phyloP scores from a whole-genome alignment of 1,140 invertebrate species.

The Sycophila sp. region DNA sequence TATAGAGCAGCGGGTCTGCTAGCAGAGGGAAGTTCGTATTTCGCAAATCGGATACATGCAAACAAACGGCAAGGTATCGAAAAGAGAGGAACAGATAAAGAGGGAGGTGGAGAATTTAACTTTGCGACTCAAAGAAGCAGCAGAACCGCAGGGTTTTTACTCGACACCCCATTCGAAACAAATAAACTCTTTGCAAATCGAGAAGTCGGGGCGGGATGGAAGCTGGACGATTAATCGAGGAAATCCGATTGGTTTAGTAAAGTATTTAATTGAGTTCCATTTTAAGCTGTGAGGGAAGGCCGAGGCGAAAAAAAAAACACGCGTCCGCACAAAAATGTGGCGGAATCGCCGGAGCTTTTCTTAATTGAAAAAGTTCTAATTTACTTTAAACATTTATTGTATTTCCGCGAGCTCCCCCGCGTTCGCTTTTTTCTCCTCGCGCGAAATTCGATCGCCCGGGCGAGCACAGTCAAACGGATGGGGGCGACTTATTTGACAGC shows the following conservation, averaged over 20 bases:
- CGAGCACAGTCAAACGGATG: no score
- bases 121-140: no score
- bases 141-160: not conserved
- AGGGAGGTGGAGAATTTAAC: no score
- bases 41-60: no score
- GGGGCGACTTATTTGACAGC: no score
- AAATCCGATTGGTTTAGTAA: conserved; percentile 13
- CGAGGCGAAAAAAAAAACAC: no score
- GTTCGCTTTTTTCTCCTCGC: no score
- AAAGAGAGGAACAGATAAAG: no score
- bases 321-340: not conserved
- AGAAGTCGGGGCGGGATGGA: not conserved
- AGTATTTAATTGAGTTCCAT: conserved; percentile 28
- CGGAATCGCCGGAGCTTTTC: not conserved
- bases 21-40: not conserved
- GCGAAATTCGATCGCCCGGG: no score
- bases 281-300: not conserved
- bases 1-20: not conserved
- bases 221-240: conserved; percentile 9
- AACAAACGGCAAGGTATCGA: no score
- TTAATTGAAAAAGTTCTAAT: conserved; percentile 21
- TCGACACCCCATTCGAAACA: not conserved
- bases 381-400: conserved; percentile 2
- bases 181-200: not conserved
- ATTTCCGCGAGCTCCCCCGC: conserved; percentile 8